phyloP scores from a whole-genome alignment of 2,888 invertebrate species.

The Tenthredo notha region DNA sequence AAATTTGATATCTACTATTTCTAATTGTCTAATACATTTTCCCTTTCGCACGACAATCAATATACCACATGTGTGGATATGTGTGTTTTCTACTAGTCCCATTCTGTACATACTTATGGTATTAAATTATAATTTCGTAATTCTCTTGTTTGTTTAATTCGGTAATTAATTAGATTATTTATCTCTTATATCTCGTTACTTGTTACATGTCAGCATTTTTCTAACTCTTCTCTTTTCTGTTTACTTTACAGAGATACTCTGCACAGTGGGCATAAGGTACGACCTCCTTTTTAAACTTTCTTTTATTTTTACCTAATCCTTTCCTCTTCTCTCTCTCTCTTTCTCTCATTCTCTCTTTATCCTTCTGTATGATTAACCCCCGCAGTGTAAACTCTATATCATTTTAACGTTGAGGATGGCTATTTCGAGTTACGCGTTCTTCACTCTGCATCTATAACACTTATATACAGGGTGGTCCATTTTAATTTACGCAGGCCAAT shows the following conservation, averaged over 20 bases:
- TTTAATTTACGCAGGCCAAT: too few species aligned
- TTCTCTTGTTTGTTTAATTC: neutral
- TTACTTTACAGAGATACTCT: slow-evolving; percentile 77
- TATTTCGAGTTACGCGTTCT: neutral
- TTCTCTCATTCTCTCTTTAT: slow-evolving; percentile 8
- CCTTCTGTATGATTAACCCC: neutral
- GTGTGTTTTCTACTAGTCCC: neutral
- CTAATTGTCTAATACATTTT: neutral
- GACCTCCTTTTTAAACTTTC: slow-evolving; percentile 67
- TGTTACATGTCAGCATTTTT: slow-evolving; percentile 65
- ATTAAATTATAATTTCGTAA: slow-evolving; percentile 17
- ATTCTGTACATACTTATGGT: neutral
- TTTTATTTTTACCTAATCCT: slow-evolving; percentile 50
- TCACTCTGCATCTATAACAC: neutral
- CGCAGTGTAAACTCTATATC: neutral
- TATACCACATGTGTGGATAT: slow-evolving; percentile 19
- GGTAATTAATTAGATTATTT: slow-evolving; percentile 6
- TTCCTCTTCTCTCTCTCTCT: slow-evolving; percentile 36
- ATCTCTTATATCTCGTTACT: neutral
- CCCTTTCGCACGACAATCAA: slow-evolving; percentile 16
- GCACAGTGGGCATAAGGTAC: slow-evolving; percentile 77
- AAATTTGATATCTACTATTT: neutral
- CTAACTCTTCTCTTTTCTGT: slow-evolving; percentile 76
- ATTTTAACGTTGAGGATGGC: neutral
- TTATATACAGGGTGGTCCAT: too few species aligned